These are phyloP conservation scores for Suncus etruscus DNA, from an alignment of 2,113 vertebrate genomes.

Conservation along the genomic window DNA sequence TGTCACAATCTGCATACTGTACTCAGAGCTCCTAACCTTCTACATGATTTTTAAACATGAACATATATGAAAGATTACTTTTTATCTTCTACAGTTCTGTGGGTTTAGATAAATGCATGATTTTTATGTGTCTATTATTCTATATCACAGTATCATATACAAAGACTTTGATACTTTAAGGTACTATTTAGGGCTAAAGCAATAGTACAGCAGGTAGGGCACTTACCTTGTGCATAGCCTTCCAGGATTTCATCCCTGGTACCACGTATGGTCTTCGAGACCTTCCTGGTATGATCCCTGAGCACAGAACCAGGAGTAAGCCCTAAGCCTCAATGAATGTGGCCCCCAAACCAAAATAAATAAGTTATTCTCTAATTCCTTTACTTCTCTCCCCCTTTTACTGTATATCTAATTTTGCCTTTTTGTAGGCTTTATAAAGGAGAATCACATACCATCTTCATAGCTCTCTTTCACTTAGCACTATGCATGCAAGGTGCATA, in stretches of 20 bases:
- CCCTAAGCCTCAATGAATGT: no score
- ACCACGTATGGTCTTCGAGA: no score
- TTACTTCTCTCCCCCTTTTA: not conserved
- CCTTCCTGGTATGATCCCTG: no score
- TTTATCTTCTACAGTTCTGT: conserved; percentile 12
- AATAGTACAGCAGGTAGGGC: no score
- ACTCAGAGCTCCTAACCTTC: not conserved
- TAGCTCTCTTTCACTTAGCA: not conserved
- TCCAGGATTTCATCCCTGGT: no score
- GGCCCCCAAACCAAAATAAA: no score
- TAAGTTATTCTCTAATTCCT: not conserved
- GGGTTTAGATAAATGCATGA: not conserved
- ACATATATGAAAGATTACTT: not conserved
- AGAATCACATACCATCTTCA: not conserved
- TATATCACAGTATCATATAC: not conserved
- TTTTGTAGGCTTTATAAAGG: not conserved
- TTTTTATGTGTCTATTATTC: not conserved
- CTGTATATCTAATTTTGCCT: not conserved
- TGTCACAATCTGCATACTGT: not conserved
- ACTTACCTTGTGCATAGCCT: no score
- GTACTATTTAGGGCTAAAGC: no score
- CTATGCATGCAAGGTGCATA: not conserved
- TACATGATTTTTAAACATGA: conserved; percentile 23
- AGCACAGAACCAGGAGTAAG: no score
- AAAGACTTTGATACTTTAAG: conserved; percentile 2